Conservation (phyloP, 2,113 vertebrate species). For the Struthio camelus region DNA sequence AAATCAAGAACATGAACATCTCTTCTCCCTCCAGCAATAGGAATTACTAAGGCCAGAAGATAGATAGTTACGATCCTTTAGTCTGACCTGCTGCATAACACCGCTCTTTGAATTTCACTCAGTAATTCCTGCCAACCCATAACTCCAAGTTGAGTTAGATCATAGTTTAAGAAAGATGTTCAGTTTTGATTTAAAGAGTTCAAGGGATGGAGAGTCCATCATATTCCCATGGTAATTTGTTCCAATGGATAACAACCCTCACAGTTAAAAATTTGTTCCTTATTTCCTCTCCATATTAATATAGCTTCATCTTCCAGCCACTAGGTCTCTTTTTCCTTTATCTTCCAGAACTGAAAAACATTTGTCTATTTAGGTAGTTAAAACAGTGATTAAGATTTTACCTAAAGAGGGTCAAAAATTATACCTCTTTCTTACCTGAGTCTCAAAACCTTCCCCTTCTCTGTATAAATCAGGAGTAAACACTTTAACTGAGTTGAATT, state of each 20-base stretch:
- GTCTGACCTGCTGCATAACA: background rate
- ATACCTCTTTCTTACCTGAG: background rate
- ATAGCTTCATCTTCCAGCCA: background rate
- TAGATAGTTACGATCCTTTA: background rate
- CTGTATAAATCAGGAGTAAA: background rate
- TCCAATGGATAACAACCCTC: background rate
- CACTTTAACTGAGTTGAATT: background rate
- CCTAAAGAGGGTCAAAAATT: background rate
- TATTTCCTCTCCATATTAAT: background rate
- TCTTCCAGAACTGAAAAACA: background rate
- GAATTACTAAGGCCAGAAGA: background rate
- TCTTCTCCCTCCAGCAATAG: background rate
- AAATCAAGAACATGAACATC: background rate
- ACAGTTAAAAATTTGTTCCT: background rate
- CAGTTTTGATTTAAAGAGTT: conserved; percentile 23
- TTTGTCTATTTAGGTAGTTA: background rate
- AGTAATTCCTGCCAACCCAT: background rate
- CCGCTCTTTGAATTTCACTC: background rate
- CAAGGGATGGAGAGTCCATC: conserved; percentile 16
- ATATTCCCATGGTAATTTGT: background rate
- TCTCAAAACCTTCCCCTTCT: background rate
- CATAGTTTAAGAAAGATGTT: background rate
- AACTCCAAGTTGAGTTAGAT: background rate
- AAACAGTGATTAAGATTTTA: background rate
- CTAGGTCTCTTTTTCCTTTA: background rate